These are phyloP conservation scores for Actinia equina DNA, from an alignment of 64 coral and sea anemone genomes.

Conservation along the genomic window DNA sequence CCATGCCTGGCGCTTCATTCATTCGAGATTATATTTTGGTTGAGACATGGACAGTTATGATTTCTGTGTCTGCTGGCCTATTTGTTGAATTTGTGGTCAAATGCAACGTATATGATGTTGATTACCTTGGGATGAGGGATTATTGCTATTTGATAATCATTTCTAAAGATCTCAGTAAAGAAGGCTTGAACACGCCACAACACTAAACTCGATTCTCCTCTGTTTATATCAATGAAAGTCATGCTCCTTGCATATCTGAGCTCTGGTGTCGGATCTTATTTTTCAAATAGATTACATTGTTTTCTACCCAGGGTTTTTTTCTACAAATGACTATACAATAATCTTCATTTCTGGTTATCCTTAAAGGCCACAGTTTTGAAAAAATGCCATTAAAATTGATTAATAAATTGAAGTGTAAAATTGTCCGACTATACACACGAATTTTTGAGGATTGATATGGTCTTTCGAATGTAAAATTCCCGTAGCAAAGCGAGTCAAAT, in stretches of 20 bases:
- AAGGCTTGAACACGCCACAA: conserved; percentile 14
- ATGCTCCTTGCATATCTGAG: conserved; percentile 15
- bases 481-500: not conserved
- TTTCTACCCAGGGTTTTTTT: not conserved
- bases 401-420: conserved; percentile 1
- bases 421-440: not conserved
- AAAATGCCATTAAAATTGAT: conserved; percentile 35
- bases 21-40: conserved; percentile 13
- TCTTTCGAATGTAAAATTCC: not conserved
- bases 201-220: not conserved
- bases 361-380: conserved; percentile 24
- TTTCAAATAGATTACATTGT: not conserved
- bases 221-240: conserved; percentile 16
- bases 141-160: conserved; percentile 26
- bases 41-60: conserved; percentile 1
- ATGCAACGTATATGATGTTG: conserved; percentile 38
- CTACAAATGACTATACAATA: not conserved
- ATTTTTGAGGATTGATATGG: not conserved
- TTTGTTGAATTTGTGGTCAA: conserved; percentile 40
- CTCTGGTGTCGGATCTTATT: not conserved
- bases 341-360: conserved; percentile 12
- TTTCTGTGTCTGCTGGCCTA: conserved; percentile 14
- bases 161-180: conserved; percentile 18
- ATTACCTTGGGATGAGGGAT: conserved; percentile 16
- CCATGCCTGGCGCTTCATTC: conserved; percentile 25